Conservation (phyloP, 2,113 vertebrate genomes). For the Hassar affinis region DNA sequence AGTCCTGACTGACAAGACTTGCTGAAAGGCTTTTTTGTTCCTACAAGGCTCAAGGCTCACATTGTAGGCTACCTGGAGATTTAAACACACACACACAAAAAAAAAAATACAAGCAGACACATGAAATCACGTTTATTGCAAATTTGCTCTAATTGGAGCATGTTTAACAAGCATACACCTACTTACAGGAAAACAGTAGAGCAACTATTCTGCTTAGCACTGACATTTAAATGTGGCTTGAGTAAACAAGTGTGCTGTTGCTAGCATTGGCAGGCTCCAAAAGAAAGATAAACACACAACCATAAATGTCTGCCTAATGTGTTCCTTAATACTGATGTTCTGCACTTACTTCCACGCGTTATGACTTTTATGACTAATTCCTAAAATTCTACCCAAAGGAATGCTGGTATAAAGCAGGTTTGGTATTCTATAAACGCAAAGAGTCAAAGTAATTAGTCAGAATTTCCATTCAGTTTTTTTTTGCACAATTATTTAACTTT, state of each 20-base stretch:
- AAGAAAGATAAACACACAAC: slow-evolving; percentile 18
- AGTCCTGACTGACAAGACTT: slow-evolving; percentile 1
- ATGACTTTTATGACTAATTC: slow-evolving; percentile 1
- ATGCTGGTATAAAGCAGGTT: slow-evolving; percentile 11
- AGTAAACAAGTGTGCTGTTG: slow-evolving; percentile 3
- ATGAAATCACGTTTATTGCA: slow-evolving; percentile 19
- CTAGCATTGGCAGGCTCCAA: neutral
- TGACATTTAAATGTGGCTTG: neutral
- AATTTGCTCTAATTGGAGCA: slow-evolving; percentile 13
- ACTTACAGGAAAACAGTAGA: slow-evolving; percentile 9
- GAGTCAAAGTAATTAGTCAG: slow-evolving; percentile 3
- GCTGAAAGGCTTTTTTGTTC: neutral
- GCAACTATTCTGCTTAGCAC: slow-evolving; percentile 21
- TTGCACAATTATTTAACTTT: neutral
- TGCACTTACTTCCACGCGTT: neutral
- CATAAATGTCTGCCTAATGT: slow-evolving; percentile 1
- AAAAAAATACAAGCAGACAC: neutral
- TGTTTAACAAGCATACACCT: slow-evolving; percentile 28
- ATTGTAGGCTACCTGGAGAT: neutral
- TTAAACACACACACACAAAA: neutral
- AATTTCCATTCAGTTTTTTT: slow-evolving; percentile 9
- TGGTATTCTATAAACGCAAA: neutral
- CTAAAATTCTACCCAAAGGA: neutral
- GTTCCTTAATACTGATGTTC: slow-evolving; percentile 6
- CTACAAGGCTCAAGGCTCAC: neutral